A percentile compares a stretch with the other conserved stretches of the same genome.
Evolutionary conservation across 2,888 invertebrate genomes (phyloP).

Genomic region (Prionchulus punctatus): DNA sequence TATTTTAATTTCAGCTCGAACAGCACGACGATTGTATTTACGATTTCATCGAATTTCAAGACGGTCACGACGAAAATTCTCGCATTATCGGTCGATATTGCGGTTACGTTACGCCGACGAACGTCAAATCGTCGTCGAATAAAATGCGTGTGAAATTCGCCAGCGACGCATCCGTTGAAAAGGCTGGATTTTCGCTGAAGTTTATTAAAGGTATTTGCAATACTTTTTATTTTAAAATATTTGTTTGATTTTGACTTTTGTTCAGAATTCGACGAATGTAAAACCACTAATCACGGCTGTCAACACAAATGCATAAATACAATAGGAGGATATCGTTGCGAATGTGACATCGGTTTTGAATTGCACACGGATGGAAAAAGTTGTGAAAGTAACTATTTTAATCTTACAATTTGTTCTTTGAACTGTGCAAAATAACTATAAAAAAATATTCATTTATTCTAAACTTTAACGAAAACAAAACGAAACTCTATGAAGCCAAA

Average conservation of each 20-base stretch:
- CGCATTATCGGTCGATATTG: conserved; percentile 59
- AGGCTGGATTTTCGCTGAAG: conserved; percentile 86
- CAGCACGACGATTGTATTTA: conserved; percentile 97
- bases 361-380: conserved; percentile 90
- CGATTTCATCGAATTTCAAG: conserved; percentile 84
- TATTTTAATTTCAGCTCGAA: conserved; percentile 50
- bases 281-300: conserved; percentile 69
- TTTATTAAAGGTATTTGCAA: conserved; percentile 60
- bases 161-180: conserved; percentile 89
- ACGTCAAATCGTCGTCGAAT: conserved; percentile 77
- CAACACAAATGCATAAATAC: conserved; percentile 92
- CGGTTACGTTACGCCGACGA: conserved; percentile 81
- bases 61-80: conserved; percentile 66
- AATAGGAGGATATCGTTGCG: conserved; percentile 64
- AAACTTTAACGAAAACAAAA: too few species aligned
- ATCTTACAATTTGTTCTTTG: too few species aligned
- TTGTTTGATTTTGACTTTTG: neutral
- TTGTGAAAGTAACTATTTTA: conserved; percentile 62
- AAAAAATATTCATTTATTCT: too few species aligned
- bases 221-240: neutral
- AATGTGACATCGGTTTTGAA: conserved; percentile 85
- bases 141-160: conserved; percentile 82
- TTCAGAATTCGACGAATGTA: conserved; percentile 84
- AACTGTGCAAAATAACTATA: too few species aligned
- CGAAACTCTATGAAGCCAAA: too few species aligned